Evolutionary conservation across 2,113 vertebrate genomes (phyloP), one percentile per base, ranked within the genome.

Genomic region (Poecile atricapillus): DNA sequence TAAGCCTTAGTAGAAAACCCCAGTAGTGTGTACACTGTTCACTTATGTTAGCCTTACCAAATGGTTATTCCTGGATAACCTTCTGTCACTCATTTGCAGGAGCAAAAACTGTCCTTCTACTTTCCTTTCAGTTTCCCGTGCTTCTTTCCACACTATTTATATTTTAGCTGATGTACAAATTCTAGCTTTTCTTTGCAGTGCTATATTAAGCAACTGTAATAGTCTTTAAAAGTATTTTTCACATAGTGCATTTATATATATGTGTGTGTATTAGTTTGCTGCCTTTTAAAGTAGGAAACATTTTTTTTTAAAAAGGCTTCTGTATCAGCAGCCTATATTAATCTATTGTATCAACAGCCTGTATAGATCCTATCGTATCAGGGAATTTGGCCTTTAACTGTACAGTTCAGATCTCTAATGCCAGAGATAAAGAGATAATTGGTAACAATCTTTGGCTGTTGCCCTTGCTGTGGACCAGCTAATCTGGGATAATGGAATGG

Each of bases 401-500:
- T 63, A n/a, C 35, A 18, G 30, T 93, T 91, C 70, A 76, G 55
- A 53, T 55, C 43, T 27, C 59, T 83, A 69, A 88, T 70, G 43
- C 65, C 84, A 46, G 39, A 86, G 68, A 50, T 90, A 31, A 94
- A 90, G 71, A 55, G 50, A 70, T 65, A 69, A 85, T 13, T 64
- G 67, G 67, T 85, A 86, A 70, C 67, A 86, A 30, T 59, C 71
- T 88, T 59, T 77, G 76, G 86, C 89, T 87, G 71, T 89, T 90
- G 62, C 43, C 68, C 63, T 83, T 92, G 69, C 68, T 63, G 55
- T 89, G 93, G 83, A 92, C 76, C 80, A 87, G 93, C 83, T 94
- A 67, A 93, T 94, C 55, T 55, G 23, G 68, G 89, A 77, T 89
- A 90, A 94, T 86, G 60, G 58, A 92, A 74, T 30, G 65, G 94